Evolutionary conservation across 2,888 invertebrate species (phyloP), one percentile per base, ranked within the genome.

Genomic region (Sericinus montela): DNA sequence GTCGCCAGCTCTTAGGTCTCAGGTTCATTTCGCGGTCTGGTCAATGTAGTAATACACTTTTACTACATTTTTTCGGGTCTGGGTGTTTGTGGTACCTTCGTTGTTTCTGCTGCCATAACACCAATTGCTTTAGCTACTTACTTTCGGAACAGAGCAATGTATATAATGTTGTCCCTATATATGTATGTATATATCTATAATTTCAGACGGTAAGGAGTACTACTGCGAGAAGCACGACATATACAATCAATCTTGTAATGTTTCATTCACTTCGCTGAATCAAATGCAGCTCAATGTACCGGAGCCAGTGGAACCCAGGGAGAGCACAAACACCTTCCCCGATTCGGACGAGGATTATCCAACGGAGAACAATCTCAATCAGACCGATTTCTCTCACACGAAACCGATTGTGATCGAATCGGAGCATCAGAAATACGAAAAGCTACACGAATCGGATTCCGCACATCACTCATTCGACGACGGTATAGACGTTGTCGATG

Each of bases 211-310:
- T 6, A 84, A 84, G 59, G 88, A 89, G 56, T 89, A 89, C 56
- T 80, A 73, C 60, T 89, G 89, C 56, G 89, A 89, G 51, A 89
- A 89, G 62, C 89, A 89, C 61, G 82, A 88, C 57, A 69, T 80
- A 28, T 85, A 83, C 65, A 85, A 83, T 53, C 79, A 82, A 36
- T 85, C 84, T 0, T 80, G 78, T 59, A 84, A 76, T 56, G 81
- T 87, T 0, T 88, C 88, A 0, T 80, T 80, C 57, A 77, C 86
- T 0, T 88, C 88, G 0, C 69, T 88, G 7, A 86, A 80, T 55
- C 84, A 85, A 49, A 70, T 80, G 55, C 50, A 50, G 23, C 69
- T 86, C 0, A 80, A 87, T 36, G 84, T 87, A 0, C 88, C 88
- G 0, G 85, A 80, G 14, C 86, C 87, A 0, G 80, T 88, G 0